Conservation (phyloP, 2,113 vertebrate genomes). For the Suncus etruscus region DNA sequence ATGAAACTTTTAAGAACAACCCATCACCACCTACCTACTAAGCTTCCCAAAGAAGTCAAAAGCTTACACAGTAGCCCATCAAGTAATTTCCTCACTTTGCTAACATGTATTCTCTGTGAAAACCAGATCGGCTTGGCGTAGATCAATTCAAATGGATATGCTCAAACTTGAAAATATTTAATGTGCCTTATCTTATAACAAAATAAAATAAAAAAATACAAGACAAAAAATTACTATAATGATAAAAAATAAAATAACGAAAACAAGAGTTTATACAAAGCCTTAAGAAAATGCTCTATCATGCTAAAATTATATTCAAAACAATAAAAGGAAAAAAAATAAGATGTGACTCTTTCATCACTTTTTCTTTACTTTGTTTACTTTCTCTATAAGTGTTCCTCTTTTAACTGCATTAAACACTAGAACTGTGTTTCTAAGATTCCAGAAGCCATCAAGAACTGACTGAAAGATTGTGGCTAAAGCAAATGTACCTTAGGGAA, state of each 20-base stretch:
- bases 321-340: not conserved
- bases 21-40: no score
- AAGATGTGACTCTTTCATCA: constrained; percentile 29
- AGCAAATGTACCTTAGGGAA: no score
- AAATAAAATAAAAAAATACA: not conserved
- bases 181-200: not conserved
- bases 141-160: no score
- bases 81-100: no score
- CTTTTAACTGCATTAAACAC: not conserved
- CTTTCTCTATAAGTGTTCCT: not conserved
- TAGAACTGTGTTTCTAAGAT: constrained; percentile 39
- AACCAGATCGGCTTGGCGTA: no score
- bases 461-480: no score
- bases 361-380: constrained; percentile 40
- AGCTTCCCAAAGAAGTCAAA: no score
- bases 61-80: no score
- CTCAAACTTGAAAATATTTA: constrained; percentile 5
- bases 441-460: not conserved
- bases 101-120: no score
- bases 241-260: not conserved
- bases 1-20: no score
- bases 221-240: not conserved
- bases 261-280: not conserved
- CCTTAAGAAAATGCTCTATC: not conserved
- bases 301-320: constrained; percentile 15